Percentiles rank a stretch among this genome's conserved stretches.
Evolutionary conservation across 53 echinoderm and acorn worm genomes (phyloP).

Genomic region (Zoroaster sp.): DNA sequence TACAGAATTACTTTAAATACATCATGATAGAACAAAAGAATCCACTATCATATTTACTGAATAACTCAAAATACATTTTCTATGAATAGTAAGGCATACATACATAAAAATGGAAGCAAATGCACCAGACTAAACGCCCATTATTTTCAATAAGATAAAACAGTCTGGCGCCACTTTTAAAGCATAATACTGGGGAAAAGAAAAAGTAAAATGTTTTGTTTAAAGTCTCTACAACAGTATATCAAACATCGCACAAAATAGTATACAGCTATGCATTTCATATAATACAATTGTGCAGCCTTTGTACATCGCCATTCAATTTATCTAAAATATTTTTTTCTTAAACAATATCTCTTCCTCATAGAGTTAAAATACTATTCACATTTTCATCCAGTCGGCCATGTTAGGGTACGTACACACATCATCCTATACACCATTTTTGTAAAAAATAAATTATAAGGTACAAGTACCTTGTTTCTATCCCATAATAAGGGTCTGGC

Average conservation of each 20-base stretch:
- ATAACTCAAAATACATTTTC: conserved; percentile 6
- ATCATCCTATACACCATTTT: background rate
- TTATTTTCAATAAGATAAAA: background rate
- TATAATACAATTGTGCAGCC: conserved; percentile 58
- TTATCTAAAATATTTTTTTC: conserved; percentile 46
- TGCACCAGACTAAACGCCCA: conserved; percentile 42
- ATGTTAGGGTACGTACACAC: background rate
- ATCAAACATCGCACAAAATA: conserved; percentile 53
- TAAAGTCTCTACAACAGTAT: conserved; percentile 45
- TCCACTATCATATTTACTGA: background rate
- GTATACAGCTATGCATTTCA: conserved; percentile 53
- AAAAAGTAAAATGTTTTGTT: background rate
- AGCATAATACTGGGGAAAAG: conserved; percentile 3
- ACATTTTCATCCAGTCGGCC: conserved; percentile 23
- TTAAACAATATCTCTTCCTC: conserved; percentile 44
- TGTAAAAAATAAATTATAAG: background rate
- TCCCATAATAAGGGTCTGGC: too few species aligned
- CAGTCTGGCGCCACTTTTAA: conserved; percentile 7
- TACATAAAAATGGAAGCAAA: conserved; percentile 10
- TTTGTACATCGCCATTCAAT: conserved; percentile 47
- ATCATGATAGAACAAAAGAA: background rate
- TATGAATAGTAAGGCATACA: conserved; percentile 35
- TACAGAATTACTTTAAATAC: conserved; percentile 36
- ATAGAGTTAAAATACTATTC: conserved; percentile 41
- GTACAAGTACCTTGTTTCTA: background rate